A percentile compares a stretch with the other conserved stretches of the same genome.
These are phyloP conservation scores for Malurus melanocephalus DNA, from an alignment of 2,113 vertebrate genomes.

Conservation along the genomic window DNA sequence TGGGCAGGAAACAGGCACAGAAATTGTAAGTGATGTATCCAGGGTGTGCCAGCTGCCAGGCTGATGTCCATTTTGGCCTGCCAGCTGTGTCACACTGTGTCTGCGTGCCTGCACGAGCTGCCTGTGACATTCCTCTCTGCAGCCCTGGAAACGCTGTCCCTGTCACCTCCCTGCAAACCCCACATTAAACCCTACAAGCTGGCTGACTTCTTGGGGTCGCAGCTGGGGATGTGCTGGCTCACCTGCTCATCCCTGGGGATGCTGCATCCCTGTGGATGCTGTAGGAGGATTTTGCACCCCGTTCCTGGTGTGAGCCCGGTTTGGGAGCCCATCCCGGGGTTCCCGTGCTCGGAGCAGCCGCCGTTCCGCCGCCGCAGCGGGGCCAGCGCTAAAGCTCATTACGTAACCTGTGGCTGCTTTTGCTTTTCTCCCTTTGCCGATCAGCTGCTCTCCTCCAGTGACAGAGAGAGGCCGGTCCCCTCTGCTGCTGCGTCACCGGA, in stretches of 20 bases:
- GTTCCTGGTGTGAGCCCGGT: accelerated
- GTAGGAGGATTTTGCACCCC: not conserved
- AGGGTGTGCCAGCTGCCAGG: not conserved
- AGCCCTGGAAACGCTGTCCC: not conserved
- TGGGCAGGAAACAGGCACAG: not conserved
- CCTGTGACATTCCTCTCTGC: not conserved
- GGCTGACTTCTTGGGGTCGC: not conserved
- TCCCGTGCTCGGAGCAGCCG: not conserved
- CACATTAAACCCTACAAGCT: not conserved
- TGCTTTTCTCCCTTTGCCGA: not conserved
- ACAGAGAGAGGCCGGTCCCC: not conserved
- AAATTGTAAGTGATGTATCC: not conserved
- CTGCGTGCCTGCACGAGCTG: not conserved
- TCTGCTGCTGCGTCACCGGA: not conserved
- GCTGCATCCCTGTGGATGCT: not conserved
- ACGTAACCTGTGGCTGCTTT: constrained; percentile 1
- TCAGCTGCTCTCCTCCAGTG: constrained; percentile 3
- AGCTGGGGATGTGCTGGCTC: not conserved
- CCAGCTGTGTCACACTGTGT: not conserved
- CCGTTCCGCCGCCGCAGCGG: not conserved
- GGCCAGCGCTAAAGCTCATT: not conserved
- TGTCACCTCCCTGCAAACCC: not conserved
- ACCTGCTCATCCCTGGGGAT: not conserved
- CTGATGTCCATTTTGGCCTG: not conserved
- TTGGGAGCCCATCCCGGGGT: accelerated